Base-by-base conservation (phyloP, 2,113 vertebrate species). In the Phodopus roborovskii region DNA sequence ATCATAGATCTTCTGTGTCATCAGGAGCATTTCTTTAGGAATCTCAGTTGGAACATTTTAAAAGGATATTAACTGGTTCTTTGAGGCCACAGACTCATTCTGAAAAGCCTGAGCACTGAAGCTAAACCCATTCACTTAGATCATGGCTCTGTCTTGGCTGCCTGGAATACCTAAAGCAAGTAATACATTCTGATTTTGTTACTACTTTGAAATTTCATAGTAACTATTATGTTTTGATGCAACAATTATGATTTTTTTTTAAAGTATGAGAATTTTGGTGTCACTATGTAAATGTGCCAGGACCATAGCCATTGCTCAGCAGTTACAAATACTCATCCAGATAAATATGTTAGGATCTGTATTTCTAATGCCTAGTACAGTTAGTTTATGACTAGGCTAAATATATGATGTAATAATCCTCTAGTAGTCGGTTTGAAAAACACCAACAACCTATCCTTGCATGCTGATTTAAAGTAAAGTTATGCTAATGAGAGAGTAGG, bases 241-340 rank as follows among this genome's bases (percentile, higher is more conserved):
- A 81, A 86, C 45, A 68, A 24, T 62, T 75, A 1, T 60, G 75
- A 85, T 53, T 60, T 88, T n/a, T n/a, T n/a, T n/a, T 60, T 26
- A 36, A 7, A 13, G 70, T 66, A 84, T 93, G 79, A 85, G 74
- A 94, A 53, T 89, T 50, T 81, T 96, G 94, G 85, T 91, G 2
- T 75, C 66, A 36, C 66, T 73, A n/a, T 62, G 19, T 84, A 92
- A 87, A 36, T 90, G 15, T 74, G 45, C 36, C 42, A 88, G 66
- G 15, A 75, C 8, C n/a, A 86, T 19, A 66, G 28, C 45, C 68
- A 91, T 86, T 79, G 53, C 42, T 96, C 60, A 91, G 71, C 33
- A 81, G 20, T n/a, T 56, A 5, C 24, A 26, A 77, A 39, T 39
- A 39, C n/a, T 30, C 28, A 53, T 15, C 39, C 8, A n/a, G 39